phyloP scores from a whole-genome alignment of 1,140 invertebrate species.

The Heliothis virescens region DNA sequence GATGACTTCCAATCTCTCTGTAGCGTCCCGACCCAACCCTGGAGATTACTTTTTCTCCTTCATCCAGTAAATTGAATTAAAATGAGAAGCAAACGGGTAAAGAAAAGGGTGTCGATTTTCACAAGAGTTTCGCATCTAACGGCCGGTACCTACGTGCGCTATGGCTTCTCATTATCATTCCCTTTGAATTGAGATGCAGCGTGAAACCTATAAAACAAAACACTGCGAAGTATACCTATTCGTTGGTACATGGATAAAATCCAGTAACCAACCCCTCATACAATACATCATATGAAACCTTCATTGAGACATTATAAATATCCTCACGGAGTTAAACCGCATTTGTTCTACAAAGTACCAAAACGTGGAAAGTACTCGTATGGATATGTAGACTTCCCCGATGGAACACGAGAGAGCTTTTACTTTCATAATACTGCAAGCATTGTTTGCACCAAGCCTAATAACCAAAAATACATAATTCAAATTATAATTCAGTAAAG shows the following conservation, averaged over 20 bases:
- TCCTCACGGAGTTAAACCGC: too few relatives aligned
- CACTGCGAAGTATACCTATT: neutral
- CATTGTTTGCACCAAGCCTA: neutral
- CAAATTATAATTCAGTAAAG: slow-evolving; percentile 20
- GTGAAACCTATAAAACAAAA: neutral
- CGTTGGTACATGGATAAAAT: neutral
- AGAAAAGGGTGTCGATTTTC: slow-evolving; percentile 77
- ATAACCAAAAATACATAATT: slow-evolving; percentile 36
- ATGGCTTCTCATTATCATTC: slow-evolving; percentile 49
- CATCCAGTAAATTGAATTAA: slow-evolving; percentile 84
- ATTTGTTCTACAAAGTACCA: too few relatives aligned
- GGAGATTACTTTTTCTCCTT: slow-evolving; percentile 82
- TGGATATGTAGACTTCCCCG: too few relatives aligned
- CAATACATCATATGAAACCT: too few relatives aligned
- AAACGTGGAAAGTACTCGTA: too few relatives aligned
- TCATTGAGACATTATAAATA: too few relatives aligned
- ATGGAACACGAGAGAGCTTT: too few relatives aligned
- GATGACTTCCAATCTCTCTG: slow-evolving; percentile 83
- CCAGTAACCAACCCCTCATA: too few relatives aligned
- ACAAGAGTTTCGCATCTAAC: slow-evolving; percentile 67
- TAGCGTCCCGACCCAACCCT: slow-evolving; percentile 79
- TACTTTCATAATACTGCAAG: too few relatives aligned
- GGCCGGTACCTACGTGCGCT: slow-evolving; percentile 53
- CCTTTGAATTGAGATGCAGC: neutral
- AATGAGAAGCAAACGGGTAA: slow-evolving; percentile 80